phyloP scores from a whole-genome alignment of 2,888 invertebrate species.

The Protodeltote pygarga region DNA sequence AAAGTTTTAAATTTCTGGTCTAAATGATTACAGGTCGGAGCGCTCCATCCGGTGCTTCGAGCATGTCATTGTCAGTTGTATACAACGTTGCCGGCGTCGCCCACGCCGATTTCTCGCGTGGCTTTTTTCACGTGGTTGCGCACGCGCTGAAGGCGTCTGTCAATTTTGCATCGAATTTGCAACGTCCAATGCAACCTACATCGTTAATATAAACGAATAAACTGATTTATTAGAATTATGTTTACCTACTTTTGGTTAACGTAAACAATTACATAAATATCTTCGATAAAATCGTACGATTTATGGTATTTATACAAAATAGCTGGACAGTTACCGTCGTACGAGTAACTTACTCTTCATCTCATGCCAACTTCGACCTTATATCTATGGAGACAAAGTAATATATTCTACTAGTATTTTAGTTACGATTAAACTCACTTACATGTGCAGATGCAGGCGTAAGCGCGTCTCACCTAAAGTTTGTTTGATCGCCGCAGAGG shows the following conservation, averaged over 20 bases:
- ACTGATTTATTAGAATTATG: constrained; percentile 4
- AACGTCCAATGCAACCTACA: too few species aligned
- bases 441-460: constrained; percentile 4
- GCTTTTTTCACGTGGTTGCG: too few species aligned
- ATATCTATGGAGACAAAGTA: not conserved
- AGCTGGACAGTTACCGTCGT: constrained; percentile 4
- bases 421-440: constrained; percentile 2
- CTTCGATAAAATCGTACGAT: constrained; percentile 6
- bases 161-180: too few species aligned
- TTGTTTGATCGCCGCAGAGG: too few species aligned
- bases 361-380: constrained; percentile 4
- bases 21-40: too few species aligned
- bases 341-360: not conserved
- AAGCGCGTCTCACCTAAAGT: too few species aligned
- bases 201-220: constrained; percentile 14
- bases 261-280: constrained; percentile 19
- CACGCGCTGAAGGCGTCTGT: too few species aligned
- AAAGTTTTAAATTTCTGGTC: too few species aligned
- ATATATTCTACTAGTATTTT: not conserved
- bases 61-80: too few species aligned
- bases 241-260: not conserved
- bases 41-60: too few species aligned
- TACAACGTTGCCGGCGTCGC: too few species aligned
- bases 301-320: constrained; percentile 14
- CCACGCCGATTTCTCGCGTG: too few species aligned